Percentiles rank a stretch among this genome's conserved stretches.
Evolutionary conservation across 2,888 invertebrate species (phyloP).

Genomic region (Blomia tropicalis): DNA sequence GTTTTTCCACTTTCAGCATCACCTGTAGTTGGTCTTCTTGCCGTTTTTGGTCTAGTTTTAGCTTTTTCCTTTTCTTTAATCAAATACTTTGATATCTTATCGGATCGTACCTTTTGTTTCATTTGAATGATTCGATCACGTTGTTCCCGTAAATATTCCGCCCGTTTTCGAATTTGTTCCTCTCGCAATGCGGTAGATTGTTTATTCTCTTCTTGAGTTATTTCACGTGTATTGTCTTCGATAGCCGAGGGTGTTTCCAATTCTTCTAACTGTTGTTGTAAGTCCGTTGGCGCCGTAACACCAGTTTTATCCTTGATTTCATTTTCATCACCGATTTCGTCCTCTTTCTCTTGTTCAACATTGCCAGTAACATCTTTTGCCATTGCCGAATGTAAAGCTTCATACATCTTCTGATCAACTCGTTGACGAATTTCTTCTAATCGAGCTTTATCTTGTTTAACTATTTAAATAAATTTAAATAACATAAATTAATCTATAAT

Average conservation of each 20-base stretch:
- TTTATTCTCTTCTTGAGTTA: background rate
- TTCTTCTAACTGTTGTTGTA: background rate
- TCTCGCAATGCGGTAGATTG: background rate
- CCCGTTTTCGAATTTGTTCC: conserved; percentile 54
- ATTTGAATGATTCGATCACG: conserved; percentile 74
- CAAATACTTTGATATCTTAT: conserved; percentile 45
- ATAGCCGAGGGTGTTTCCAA: background rate
- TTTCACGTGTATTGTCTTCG: background rate
- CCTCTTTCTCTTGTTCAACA: background rate
- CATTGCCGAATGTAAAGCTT: conserved; percentile 4
- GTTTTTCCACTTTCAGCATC: conserved; percentile 49
- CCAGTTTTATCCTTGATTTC: background rate
- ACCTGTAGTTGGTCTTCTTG: conserved; percentile 52
- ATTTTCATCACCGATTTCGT: background rate
- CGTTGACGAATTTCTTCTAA: conserved; percentile 7
- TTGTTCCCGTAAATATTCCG: conserved; percentile 69
- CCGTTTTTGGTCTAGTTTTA: conserved; percentile 33
- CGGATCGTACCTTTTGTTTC: conserved; percentile 70
- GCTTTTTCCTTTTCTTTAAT: conserved; percentile 38
- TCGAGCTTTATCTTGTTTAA: background rate
- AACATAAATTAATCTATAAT: background rate
- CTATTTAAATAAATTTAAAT: background rate
- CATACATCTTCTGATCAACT: conserved; percentile 10
- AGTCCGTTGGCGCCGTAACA: background rate
- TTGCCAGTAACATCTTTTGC: conserved; percentile 8